Conservation (phyloP, 1,140 invertebrate species). For the Diploscapter pachys region DNA sequence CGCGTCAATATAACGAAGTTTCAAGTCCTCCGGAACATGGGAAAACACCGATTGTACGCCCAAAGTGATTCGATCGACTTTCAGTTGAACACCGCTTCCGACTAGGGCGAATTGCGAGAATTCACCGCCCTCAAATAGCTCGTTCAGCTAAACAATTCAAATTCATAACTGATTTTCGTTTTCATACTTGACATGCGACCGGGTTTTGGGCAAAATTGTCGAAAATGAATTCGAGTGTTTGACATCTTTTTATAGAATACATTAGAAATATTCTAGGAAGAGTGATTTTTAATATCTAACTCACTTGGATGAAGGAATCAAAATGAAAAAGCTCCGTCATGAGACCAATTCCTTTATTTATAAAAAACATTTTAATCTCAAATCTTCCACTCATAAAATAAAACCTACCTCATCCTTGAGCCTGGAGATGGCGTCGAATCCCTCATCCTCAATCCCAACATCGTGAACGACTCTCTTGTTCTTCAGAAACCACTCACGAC, state of each 20-base stretch:
- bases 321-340: too few relatives aligned
- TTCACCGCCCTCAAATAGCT: constrained; percentile 27
- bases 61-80: constrained; percentile 55
- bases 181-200: too few relatives aligned
- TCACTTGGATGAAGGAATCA: too few relatives aligned
- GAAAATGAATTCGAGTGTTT: constrained; percentile 38
- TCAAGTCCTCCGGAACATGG: constrained; percentile 53
- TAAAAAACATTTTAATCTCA: too few relatives aligned
- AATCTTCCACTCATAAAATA: neutral
- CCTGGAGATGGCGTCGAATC: constrained; percentile 47
- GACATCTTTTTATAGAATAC: neutral
- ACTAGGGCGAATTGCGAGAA: constrained; percentile 53
- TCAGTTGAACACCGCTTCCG: constrained; percentile 55
- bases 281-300: too few relatives aligned
- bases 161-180: too few relatives aligned
- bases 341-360: too few relatives aligned
- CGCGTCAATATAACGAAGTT: constrained; percentile 52
- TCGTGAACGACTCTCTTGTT: constrained; percentile 56
- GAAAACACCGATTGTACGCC: constrained; percentile 57
- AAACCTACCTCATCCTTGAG: constrained; percentile 38
- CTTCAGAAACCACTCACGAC: constrained; percentile 55
- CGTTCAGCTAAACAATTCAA: constrained; percentile 20
- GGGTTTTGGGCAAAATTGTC: neutral
- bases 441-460: constrained; percentile 53
- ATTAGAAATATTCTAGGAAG: too few relatives aligned